phyloP scores from a whole-genome alignment of 92 coral and sea anemone species.

The Epizoanthus ramosus region DNA sequence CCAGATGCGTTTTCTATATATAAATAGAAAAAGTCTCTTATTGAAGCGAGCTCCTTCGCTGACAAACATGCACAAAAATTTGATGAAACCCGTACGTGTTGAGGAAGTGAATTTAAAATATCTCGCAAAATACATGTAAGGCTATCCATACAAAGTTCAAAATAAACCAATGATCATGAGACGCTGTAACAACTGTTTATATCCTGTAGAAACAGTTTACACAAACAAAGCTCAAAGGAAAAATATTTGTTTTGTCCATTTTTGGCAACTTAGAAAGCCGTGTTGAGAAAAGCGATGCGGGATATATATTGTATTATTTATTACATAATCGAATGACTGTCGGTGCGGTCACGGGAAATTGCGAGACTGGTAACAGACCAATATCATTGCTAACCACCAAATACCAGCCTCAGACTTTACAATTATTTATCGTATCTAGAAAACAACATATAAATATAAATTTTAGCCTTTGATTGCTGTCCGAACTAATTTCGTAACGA shows the following conservation, averaged over 20 bases:
- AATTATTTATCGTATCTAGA: too few relatives aligned
- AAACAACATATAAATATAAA: too few relatives aligned
- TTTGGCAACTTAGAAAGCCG: too few relatives aligned
- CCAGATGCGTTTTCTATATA: slow-evolving; percentile 16
- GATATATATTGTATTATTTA: too few relatives aligned
- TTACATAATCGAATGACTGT: too few relatives aligned
- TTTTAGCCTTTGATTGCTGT: too few relatives aligned
- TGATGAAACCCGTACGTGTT: neutral
- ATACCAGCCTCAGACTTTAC: too few relatives aligned
- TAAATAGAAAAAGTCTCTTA: neutral
- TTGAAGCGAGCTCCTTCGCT: slow-evolving; percentile 2
- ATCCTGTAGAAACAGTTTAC: neutral
- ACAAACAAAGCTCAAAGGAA: slow-evolving; percentile 22
- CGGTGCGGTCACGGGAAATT: too few relatives aligned
- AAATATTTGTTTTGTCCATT: slow-evolving; percentile 8
- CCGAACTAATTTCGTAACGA: too few relatives aligned
- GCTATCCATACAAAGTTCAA: neutral
- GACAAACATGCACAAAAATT: slow-evolving; percentile 20
- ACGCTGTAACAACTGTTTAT: neutral
- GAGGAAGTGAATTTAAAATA: slow-evolving; percentile 2
- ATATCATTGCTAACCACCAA: too few relatives aligned
- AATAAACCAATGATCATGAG: slow-evolving; percentile 6
- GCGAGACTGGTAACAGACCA: too few relatives aligned
- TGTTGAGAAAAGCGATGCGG: too few relatives aligned
- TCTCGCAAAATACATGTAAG: neutral